Evolutionary conservation across 2,113 vertebrate species (phyloP).

Genomic region (Pongo abelii): DNA sequence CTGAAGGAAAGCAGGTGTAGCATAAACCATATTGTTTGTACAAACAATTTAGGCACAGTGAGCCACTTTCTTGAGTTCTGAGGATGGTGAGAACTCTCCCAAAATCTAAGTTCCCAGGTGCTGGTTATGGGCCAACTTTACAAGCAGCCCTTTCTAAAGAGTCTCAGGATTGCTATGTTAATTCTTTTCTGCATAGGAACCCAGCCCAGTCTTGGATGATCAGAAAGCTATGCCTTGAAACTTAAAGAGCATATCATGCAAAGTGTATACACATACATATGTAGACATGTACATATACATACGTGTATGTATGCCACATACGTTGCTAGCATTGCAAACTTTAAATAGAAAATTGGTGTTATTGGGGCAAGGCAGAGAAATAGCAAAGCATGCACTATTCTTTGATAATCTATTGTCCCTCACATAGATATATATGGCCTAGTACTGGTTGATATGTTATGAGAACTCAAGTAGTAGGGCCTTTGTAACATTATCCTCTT

Average conservation of each 20-base stretch:
- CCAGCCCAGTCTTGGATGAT: neutral
- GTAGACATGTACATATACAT: no score
- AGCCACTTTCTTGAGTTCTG: neutral
- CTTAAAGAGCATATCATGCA: neutral
- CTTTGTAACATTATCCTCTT: neutral
- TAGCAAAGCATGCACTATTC: neutral
- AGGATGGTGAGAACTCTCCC: neutral
- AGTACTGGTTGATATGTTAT: neutral
- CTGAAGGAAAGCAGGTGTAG: neutral
- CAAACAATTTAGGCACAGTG: neutral
- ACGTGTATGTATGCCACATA: neutral
- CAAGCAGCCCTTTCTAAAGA: neutral
- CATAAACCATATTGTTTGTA: neutral
- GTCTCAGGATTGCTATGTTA: neutral
- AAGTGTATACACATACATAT: neutral
- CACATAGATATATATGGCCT: neutral
- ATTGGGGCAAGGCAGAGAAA: neutral
- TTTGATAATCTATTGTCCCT: neutral
- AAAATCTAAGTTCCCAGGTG: neutral
- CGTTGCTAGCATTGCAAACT: neutral
- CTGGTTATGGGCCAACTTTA: neutral
- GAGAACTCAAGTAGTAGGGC: neutral
- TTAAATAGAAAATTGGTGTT: neutral
- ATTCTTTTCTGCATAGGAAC: neutral
- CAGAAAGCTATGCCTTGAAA: neutral